A percentile compares a stretch with the other conserved stretches of the same genome.
Evolutionary conservation across 2,797 vertebrate species (phyloP).

Genomic region (Danionella dracula): DNA sequence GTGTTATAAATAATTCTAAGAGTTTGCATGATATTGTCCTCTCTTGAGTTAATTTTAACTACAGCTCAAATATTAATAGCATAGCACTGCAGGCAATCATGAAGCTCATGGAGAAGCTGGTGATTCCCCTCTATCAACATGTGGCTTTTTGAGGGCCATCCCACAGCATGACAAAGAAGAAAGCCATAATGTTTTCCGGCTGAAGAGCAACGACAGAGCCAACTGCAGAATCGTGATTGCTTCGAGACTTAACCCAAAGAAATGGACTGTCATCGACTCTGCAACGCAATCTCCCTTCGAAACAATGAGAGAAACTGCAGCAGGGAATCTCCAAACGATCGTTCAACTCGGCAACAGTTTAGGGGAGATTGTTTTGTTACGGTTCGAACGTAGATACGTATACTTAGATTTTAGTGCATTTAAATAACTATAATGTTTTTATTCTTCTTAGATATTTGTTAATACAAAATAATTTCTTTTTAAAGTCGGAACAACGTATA

Average conservation of each 20-base stretch:
- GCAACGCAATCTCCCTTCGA: constrained; percentile 44
- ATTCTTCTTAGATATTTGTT: no score
- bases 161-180: not conserved
- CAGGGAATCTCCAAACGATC: constrained; percentile 48
- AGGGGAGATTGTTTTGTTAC: not conserved
- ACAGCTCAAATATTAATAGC: not conserved
- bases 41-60: no score
- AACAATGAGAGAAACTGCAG: constrained; percentile 53
- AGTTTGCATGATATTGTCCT: not conserved
- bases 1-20: no score
- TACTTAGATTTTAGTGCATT: not conserved
- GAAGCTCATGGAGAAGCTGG: not conserved
- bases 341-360: not conserved
- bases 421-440: no score
- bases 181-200: not conserved
- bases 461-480: no score
- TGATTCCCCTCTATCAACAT: not conserved
- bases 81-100: not conserved
- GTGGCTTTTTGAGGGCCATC: not conserved
- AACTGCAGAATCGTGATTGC: constrained; percentile 39
- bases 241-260: constrained; percentile 30
- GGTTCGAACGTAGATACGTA: not conserved
- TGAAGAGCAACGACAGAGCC: not conserved
- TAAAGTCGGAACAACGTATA: no score
- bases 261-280: constrained; percentile 44